phyloP scores from a whole-genome alignment of 2,888 invertebrate genomes.

The Empis stercorea region DNA sequence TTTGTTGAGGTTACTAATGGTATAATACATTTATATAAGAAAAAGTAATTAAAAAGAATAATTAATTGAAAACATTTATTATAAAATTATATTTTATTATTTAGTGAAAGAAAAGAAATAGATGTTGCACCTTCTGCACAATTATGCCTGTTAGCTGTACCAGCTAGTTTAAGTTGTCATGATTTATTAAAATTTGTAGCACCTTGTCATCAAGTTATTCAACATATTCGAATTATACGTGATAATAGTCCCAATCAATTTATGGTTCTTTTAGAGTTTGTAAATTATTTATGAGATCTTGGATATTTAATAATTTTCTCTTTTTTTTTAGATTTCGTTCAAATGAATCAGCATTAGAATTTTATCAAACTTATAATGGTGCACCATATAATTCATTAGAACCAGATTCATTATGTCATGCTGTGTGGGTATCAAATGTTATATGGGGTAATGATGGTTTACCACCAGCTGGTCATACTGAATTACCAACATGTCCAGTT shows the following conservation, averaged over 20 bases:
- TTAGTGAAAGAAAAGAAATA: conserved; percentile 59
- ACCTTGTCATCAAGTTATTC: conserved; percentile 80
- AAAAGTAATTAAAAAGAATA: conserved; percentile 54
- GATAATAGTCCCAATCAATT: conserved; percentile 92
- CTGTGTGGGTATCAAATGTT: conserved; percentile 89
- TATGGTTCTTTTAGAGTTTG: conserved; percentile 87
- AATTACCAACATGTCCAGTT: conserved; percentile 89
- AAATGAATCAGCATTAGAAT: conserved; percentile 73
- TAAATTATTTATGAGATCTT: not conserved
- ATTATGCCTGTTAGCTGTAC: conserved; percentile 79
- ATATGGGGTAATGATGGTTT: conserved; percentile 71
- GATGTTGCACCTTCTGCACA: conserved; percentile 65
- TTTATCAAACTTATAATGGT: conserved; percentile 87
- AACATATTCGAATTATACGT: conserved; percentile 81
- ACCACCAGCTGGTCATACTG: conserved; percentile 69
- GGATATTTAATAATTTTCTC: not conserved
- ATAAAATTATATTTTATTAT: too few species aligned
- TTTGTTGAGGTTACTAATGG: conserved; percentile 94
- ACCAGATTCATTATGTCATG: conserved; percentile 78
- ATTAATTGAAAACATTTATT: too few species aligned
- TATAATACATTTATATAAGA: conserved; percentile 91
- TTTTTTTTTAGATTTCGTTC: conserved; percentile 44
- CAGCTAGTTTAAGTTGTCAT: conserved; percentile 79
- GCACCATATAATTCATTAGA: conserved; percentile 88
- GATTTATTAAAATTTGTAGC: conserved; percentile 90